phyloP scores from a whole-genome alignment of 1,140 invertebrate genomes.

The Trichoplusia ni region DNA sequence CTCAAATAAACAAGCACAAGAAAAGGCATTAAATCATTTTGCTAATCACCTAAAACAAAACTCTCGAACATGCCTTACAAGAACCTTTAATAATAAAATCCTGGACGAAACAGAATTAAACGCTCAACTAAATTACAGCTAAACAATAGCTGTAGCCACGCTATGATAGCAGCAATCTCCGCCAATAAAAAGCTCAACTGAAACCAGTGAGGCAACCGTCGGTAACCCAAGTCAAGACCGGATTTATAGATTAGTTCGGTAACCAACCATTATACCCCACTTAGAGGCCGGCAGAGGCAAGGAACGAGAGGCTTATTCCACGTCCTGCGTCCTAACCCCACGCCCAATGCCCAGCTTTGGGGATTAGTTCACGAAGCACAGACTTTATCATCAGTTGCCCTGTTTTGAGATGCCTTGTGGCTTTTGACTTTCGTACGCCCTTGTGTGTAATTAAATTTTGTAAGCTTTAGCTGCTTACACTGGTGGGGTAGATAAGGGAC shows the following conservation, averaged over 20 bases:
- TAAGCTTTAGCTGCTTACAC: constrained; percentile 2
- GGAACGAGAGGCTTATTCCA: constrained; percentile 28
- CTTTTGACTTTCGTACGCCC: neutral
- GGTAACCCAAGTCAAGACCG: constrained; percentile 24
- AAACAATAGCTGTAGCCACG: too few species aligned
- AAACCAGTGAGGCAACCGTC: too few species aligned
- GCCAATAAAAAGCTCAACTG: too few species aligned
- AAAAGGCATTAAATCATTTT: too few species aligned
- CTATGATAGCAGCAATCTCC: too few species aligned
- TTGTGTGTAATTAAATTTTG: constrained; percentile 18
- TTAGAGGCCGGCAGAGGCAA: constrained; percentile 22
- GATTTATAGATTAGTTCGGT: constrained; percentile 32
- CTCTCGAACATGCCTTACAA: too few species aligned
- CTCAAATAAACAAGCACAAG: too few species aligned
- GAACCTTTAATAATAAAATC: too few species aligned
- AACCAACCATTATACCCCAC: constrained; percentile 31
- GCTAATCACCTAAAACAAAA: too few species aligned
- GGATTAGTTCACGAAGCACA: constrained; percentile 19
- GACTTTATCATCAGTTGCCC: constrained; percentile 26
- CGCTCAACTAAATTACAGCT: too few species aligned
- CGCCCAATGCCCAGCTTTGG: constrained; percentile 15
- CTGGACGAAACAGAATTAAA: too few species aligned
- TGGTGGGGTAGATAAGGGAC: neutral
- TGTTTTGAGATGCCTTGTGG: constrained; percentile 6
- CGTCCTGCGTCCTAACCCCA: constrained; percentile 21